phyloP scores from a whole-genome alignment of 2,888 invertebrate genomes.

The Listrodromus nycthemerus region DNA sequence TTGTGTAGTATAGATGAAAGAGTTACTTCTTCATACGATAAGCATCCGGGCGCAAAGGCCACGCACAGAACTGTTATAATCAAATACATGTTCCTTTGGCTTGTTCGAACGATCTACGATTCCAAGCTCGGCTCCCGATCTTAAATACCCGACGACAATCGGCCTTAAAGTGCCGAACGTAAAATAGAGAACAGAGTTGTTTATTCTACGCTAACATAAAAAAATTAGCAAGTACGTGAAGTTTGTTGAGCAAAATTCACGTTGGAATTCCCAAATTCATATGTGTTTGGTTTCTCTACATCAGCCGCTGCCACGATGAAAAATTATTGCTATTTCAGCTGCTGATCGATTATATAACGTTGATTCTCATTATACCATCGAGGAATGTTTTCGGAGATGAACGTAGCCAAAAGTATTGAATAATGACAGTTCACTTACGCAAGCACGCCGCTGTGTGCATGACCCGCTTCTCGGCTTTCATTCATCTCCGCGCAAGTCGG shows the following conservation, averaged over 20 bases:
- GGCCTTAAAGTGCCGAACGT: background rate
- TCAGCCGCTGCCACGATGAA: background rate
- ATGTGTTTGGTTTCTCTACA: background rate
- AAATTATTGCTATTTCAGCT: background rate
- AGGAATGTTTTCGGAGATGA: background rate
- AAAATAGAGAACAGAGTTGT: background rate
- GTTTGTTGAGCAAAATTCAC: background rate
- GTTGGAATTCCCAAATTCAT: background rate
- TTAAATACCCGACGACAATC: background rate
- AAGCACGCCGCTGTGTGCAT: background rate
- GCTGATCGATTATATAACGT: background rate
- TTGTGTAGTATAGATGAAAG: background rate
- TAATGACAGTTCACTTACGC: background rate
- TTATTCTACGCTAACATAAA: background rate
- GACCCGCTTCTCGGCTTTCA: background rate
- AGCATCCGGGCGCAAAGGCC: background rate
- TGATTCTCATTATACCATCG: background rate
- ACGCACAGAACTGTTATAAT: slow-evolving; percentile 12
- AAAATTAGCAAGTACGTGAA: background rate
- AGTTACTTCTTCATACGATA: slow-evolving; percentile 11
- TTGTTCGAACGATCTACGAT: background rate
- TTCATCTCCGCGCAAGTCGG: background rate
- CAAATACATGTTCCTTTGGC: background rate
- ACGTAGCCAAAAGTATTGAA: background rate
- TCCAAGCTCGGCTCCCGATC: background rate